These are phyloP conservation scores for Rhopalosiphum padi DNA, from an alignment of 1,140 invertebrate genomes.

Conservation along the genomic window DNA sequence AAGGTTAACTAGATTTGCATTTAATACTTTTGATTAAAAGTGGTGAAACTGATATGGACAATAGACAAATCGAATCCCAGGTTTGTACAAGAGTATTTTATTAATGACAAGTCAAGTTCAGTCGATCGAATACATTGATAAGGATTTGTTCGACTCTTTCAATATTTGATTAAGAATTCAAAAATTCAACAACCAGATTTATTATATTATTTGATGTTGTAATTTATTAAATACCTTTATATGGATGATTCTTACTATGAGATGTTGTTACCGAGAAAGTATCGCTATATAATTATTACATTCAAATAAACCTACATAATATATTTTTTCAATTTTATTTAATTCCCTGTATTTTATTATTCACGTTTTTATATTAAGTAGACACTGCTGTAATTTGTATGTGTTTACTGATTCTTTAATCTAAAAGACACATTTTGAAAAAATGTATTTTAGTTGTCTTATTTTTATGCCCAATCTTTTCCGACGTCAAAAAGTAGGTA, in stretches of 20 bases:
- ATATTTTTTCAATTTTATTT: background rate
- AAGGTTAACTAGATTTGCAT: conserved; percentile 28
- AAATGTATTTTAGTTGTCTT: background rate
- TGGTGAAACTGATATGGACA: background rate
- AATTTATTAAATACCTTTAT: background rate
- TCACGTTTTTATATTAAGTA: background rate
- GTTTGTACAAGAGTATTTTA: background rate
- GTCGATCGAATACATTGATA: background rate
- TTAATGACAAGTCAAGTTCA: conserved; percentile 7
- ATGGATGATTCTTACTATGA: background rate
- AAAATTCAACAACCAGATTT: background rate
- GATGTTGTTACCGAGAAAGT: background rate
- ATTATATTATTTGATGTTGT: background rate
- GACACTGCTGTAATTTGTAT: background rate
- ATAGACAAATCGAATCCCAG: background rate
- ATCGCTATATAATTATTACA: background rate
- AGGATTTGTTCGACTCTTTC: background rate
- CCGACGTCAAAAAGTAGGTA: background rate
- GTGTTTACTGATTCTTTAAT: background rate
- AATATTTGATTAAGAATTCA: background rate
- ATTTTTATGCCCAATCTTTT: background rate
- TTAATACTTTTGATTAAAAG: background rate
- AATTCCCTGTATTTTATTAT: background rate
- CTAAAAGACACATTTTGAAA: no score
- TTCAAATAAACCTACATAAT: background rate